Conservation (phyloP, 1,140 invertebrate species). For the Cepaea nemoralis region DNA sequence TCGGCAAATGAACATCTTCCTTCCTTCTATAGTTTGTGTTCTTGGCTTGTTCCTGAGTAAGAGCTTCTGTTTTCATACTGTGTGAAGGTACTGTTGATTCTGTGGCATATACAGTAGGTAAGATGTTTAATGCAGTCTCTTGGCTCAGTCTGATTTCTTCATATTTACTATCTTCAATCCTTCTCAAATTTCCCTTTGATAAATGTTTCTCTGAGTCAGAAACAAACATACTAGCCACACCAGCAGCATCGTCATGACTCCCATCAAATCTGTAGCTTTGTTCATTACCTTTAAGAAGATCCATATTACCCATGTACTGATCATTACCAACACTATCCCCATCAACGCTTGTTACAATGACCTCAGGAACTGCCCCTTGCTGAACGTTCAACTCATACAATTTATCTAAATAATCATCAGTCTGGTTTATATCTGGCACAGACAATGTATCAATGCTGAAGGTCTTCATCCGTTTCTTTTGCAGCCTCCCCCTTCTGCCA, state of each 20-base stretch:
- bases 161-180: background rate
- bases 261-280: background rate
- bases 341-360: constrained; percentile 2
- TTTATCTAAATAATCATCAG: background rate
- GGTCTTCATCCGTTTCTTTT: background rate
- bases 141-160: background rate
- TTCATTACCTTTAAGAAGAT: background rate
- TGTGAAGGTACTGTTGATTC: background rate
- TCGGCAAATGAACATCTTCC: too few species aligned
- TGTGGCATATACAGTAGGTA: background rate
- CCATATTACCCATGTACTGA: background rate
- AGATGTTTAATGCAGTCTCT: background rate
- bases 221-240: background rate
- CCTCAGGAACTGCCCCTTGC: background rate
- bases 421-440: background rate
- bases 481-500: background rate
- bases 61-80: too few species aligned
- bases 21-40: too few species aligned
- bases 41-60: too few species aligned
- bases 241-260: background rate
- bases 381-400: background rate
- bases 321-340: background rate
- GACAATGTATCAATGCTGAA: background rate
- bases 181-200: background rate
- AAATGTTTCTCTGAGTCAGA: background rate